phyloP scores from a whole-genome alignment of 1,140 invertebrate genomes.

The Macrocentrus cingulum region DNA sequence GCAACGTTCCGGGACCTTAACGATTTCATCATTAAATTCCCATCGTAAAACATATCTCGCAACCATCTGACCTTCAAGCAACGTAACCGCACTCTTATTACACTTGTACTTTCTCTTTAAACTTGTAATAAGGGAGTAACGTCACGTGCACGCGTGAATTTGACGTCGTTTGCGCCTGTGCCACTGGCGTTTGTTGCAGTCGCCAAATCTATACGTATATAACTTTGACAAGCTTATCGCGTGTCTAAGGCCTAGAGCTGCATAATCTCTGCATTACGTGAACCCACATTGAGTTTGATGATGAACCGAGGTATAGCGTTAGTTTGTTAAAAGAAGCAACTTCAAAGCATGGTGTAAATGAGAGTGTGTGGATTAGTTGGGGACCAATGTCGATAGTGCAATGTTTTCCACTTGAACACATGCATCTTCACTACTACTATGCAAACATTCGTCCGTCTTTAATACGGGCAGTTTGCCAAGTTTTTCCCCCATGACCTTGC shows the following conservation, averaged over 20 bases:
- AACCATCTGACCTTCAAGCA: constrained; percentile 15
- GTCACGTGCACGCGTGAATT: neutral
- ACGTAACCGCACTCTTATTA: neutral
- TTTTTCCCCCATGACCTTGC: neutral
- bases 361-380: no score
- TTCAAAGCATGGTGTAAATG: no score
- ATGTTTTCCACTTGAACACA: neutral
- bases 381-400: neutral
- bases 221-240: no score
- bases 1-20: constrained; percentile 10
- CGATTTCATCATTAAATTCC: constrained; percentile 21
- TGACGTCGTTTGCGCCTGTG: neutral
- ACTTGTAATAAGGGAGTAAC: neutral
- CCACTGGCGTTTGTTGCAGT: neutral
- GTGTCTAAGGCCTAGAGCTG: no score
- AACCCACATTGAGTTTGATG: neutral
- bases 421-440: neutral
- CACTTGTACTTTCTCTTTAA: constrained; percentile 3
- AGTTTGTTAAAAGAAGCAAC: neutral
- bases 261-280: neutral
- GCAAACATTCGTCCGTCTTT: neutral
- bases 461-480: neutral
- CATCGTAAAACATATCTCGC: constrained; percentile 15
- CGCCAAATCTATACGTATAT: no score
- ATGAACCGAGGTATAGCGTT: no score